These are phyloP conservation scores for Pelobates cultripes DNA, from an alignment of 2,797 vertebrate species.

Conservation along the genomic window DNA sequence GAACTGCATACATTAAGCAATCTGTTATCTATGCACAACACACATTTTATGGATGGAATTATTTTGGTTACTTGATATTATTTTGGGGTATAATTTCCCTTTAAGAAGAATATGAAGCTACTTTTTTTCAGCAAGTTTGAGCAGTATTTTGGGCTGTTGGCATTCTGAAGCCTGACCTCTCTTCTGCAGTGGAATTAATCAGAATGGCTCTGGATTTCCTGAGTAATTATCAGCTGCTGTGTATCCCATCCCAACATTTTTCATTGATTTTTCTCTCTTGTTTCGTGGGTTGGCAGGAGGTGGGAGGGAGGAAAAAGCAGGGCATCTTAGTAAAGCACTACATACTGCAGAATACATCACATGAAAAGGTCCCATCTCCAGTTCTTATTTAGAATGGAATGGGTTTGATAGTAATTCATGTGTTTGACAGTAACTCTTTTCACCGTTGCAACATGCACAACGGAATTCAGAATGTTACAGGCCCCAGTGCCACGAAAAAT, in stretches of 20 bases:
- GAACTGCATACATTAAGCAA: too few relatives aligned
- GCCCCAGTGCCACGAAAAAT: background rate
- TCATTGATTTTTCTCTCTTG: slow-evolving; percentile 8
- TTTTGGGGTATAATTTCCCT: background rate
- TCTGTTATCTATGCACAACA: too few relatives aligned
- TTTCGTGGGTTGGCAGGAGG: background rate
- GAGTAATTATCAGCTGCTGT: slow-evolving; percentile 19
- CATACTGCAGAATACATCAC: background rate
- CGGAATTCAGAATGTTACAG: background rate
- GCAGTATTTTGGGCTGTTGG: slow-evolving; percentile 18
- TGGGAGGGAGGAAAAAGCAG: background rate
- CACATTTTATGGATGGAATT: too few relatives aligned
- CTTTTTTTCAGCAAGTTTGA: background rate
- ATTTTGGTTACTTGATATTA: background rate
- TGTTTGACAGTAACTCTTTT: background rate
- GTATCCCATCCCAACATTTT: slow-evolving; percentile 15
- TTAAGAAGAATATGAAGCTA: background rate
- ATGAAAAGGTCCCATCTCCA: background rate
- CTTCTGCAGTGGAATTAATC: slow-evolving; percentile 35
- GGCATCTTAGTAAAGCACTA: background rate
- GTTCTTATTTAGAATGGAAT: background rate
- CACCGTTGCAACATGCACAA: background rate
- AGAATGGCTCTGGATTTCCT: slow-evolving; percentile 16
- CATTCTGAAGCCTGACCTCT: slow-evolving; percentile 23
- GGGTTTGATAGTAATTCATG: background rate